Conservation (phyloP, 2,113 vertebrate species). For the Empidonax traillii region DNA sequence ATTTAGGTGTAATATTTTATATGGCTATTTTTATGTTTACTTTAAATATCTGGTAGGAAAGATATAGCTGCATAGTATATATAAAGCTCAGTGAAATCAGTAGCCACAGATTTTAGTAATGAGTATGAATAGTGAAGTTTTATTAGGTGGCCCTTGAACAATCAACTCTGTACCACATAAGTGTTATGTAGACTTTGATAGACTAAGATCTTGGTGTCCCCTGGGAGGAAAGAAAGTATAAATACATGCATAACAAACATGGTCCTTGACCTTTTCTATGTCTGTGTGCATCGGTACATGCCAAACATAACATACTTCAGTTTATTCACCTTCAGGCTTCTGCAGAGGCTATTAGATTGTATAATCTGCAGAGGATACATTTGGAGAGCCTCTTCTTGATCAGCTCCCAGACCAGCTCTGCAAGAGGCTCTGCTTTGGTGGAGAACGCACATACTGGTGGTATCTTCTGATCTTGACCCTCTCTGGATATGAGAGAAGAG, state of each 20-base stretch:
- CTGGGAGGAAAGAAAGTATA: constrained; percentile 33
- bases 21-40: not conserved
- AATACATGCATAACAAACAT: constrained; percentile 13
- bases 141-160: not conserved
- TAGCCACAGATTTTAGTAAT: not conserved
- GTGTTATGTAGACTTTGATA: constrained; percentile 9
- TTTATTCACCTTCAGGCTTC: constrained; percentile 19
- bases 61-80: not conserved
- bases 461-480: not conserved
- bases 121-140: not conserved
- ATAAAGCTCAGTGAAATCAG: not conserved
- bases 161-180: not conserved
- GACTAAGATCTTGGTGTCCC: constrained; percentile 17
- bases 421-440: not conserved
- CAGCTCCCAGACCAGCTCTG: not conserved
- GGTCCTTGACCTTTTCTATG: constrained; percentile 42
- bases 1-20: not conserved
- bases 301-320: not conserved
- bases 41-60: not conserved
- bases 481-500: not conserved
- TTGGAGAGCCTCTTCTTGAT: not conserved
- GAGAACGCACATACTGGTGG: not conserved
- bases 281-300: not conserved
- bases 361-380: not conserved
- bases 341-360: not conserved